A percentile compares a stretch with the other conserved stretches of the same genome.
Evolutionary conservation across 2,113 vertebrate species (phyloP).

Genomic region (Narcine bancroftii): DNA sequence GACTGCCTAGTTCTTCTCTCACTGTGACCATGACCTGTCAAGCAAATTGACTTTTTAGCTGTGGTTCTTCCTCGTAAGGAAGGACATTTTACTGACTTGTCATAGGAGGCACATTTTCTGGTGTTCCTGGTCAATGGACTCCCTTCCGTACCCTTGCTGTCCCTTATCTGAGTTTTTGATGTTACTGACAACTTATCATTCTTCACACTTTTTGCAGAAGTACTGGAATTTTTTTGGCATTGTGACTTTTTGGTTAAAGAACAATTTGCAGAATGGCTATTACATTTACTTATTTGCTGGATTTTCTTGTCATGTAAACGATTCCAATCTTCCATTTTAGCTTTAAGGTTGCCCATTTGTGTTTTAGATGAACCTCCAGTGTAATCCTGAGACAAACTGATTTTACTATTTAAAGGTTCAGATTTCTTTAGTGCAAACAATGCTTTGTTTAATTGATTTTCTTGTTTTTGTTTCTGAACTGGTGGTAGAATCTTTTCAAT

Average conservation of each 20-base stretch:
- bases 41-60: neutral
- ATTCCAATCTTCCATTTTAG: neutral
- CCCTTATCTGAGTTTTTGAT: neutral
- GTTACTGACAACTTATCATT: neutral
- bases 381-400: neutral
- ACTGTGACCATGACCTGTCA: neutral
- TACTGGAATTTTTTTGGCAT: neutral
- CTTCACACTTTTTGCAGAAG: neutral
- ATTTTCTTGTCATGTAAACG: slow-evolving; percentile 4
- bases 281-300: neutral
- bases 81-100: neutral
- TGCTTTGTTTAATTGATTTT: slow-evolving; percentile 28
- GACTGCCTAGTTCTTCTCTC: neutral
- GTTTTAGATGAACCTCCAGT: slow-evolving; percentile 1
- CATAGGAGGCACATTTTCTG: neutral
- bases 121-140: neutral
- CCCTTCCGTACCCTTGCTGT: neutral
- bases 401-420: slow-evolving; percentile 17
- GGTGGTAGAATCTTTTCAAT: slow-evolving; percentile 34
- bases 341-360: neutral
- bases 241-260: neutral
- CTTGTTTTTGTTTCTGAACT: neutral
- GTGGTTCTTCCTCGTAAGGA: neutral
- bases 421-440: slow-evolving; percentile 26
- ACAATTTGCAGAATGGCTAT: neutral